Evolutionary conservation across 2,888 invertebrate genomes (phyloP).

Genomic region (Carcina quercana): DNA sequence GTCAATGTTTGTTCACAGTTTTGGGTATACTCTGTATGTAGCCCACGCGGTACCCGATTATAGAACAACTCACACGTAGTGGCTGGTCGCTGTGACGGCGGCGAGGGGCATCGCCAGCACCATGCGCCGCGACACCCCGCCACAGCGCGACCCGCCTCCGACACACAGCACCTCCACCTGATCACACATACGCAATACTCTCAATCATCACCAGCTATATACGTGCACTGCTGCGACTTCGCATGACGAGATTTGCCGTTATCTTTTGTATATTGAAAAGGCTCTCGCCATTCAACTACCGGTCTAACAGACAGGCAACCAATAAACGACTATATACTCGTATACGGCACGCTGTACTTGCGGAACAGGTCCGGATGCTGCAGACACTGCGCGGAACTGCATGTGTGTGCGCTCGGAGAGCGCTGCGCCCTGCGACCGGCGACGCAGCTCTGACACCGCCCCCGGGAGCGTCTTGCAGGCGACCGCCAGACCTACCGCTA

Average conservation of each 20-base stretch:
- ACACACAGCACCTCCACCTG: slow-evolving; percentile 63
- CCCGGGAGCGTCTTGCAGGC: slow-evolving; percentile 64
- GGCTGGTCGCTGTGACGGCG: slow-evolving; percentile 60
- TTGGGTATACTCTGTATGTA: too few relatives aligned
- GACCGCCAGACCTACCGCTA: slow-evolving; percentile 65
- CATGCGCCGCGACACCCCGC: slow-evolving; percentile 45
- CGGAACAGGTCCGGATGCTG: slow-evolving; percentile 58
- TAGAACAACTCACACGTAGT: slow-evolving; percentile 66
- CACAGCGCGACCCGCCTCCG: slow-evolving; percentile 64
- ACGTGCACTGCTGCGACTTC: too few relatives aligned
- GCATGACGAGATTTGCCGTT: too few relatives aligned
- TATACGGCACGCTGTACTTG: too few relatives aligned
- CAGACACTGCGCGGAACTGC: slow-evolving; percentile 69
- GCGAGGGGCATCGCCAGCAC: slow-evolving; percentile 53
- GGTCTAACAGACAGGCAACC: too few relatives aligned
- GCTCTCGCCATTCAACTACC: too few relatives aligned
- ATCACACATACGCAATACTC: too few relatives aligned
- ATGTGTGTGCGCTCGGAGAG: slow-evolving; percentile 54
- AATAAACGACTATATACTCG: too few relatives aligned
- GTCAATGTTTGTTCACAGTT: too few relatives aligned
- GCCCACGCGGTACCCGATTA: too few relatives aligned
- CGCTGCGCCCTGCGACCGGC: slow-evolving; percentile 56
- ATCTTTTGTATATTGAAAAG: too few relatives aligned
- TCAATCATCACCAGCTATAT: too few relatives aligned
- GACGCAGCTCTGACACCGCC: slow-evolving; percentile 65